Percentiles rank a stretch among this genome's conserved stretches.
These are phyloP conservation scores for Rhizoglyphus robini DNA, from an alignment of 1,140 invertebrate genomes.

Conservation along the genomic window DNA sequence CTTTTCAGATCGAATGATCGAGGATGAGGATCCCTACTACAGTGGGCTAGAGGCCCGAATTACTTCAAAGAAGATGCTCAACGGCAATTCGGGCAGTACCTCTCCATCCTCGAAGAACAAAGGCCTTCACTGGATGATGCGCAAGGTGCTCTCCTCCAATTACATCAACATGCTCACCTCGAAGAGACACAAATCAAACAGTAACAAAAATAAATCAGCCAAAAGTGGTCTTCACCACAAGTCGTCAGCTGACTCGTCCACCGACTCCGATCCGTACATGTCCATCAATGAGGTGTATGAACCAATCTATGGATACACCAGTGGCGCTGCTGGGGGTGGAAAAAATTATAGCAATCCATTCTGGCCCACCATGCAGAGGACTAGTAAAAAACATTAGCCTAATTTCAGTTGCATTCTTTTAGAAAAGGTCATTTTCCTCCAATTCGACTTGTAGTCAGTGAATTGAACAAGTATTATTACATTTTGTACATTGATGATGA, in stretches of 20 bases:
- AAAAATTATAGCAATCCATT: background rate
- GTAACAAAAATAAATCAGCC: background rate
- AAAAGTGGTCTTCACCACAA: background rate
- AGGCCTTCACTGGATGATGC: conserved; percentile 17
- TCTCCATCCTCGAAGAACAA: background rate
- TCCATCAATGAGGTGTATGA: conserved; percentile 19
- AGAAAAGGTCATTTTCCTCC: too few relatives aligned
- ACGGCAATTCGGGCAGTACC: background rate
- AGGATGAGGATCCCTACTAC: conserved; percentile 21
- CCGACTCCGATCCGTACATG: conserved; percentile 17
- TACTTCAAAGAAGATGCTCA: background rate
- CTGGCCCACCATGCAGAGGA: background rate
- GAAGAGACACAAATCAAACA: conserved; percentile 8
- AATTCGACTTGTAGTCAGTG: too few relatives aligned
- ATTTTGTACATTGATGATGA: too few relatives aligned
- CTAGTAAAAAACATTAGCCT: background rate
- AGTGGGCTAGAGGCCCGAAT: conserved; percentile 13
- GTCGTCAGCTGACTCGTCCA: conserved; percentile 2
- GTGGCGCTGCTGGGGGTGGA: background rate
- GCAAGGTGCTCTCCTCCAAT: conserved; percentile 21
- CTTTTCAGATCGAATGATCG: background rate
- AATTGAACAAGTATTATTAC: too few relatives aligned
- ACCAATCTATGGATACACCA: conserved; percentile 14
- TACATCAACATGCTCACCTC: conserved; percentile 21
- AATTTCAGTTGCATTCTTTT: too few relatives aligned